phyloP scores from a whole-genome alignment of 2,113 vertebrate species.

The Dryoscopus gambensis region DNA sequence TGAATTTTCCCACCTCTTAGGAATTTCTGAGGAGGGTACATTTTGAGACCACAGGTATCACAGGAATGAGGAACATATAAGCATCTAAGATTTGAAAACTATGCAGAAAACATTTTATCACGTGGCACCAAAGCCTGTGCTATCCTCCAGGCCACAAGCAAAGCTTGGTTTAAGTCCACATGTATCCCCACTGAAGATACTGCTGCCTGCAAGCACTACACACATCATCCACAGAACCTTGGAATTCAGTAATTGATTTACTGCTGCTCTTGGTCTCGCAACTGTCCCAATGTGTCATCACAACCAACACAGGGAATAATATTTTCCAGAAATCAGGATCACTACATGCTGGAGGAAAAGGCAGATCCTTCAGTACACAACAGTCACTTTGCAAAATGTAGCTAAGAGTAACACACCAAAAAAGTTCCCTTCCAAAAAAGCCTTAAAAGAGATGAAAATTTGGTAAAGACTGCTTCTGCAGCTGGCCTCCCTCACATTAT shows the following conservation, averaged over 20 bases:
- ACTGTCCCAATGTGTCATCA: neutral
- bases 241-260: neutral
- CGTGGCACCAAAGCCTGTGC: fast-evolving
- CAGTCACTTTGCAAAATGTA: neutral
- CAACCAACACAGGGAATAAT: neutral
- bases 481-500: neutral
- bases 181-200: neutral
- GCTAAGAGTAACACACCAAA: neutral
- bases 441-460: neutral
- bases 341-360: neutral
- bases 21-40: neutral
- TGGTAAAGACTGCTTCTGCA: neutral
- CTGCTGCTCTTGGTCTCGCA: neutral
- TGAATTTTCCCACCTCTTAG: neutral
- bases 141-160: neutral
- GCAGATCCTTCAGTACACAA: neutral
- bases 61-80: neutral
- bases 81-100: neutral
- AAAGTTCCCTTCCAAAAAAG: neutral
- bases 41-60: neutral
- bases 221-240: neutral
- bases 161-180: neutral
- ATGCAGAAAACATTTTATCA: neutral
- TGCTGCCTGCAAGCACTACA: neutral
- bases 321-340: neutral